Percentiles rank a stretch among this genome's conserved stretches.
phyloP scores from a whole-genome alignment of 2,113 vertebrate species.

The Mesembrinibis cayennensis region DNA sequence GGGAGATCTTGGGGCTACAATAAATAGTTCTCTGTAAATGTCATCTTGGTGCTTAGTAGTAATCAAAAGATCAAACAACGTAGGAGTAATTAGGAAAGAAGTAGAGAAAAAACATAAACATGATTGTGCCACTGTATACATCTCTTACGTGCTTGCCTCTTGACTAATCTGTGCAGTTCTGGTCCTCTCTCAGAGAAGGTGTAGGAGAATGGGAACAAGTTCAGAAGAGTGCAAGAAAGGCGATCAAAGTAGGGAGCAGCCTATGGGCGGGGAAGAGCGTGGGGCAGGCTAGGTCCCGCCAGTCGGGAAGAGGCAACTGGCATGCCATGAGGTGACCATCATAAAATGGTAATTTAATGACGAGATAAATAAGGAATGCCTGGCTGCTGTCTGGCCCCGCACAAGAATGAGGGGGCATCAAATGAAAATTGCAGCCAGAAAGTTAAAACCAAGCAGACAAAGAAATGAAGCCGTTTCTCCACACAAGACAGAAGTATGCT shows the following conservation, averaged over 20 bases:
- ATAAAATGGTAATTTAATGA: neutral
- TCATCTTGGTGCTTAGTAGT: neutral
- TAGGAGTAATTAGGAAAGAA: neutral
- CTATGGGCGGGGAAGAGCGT: neutral
- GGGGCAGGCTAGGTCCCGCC: neutral
- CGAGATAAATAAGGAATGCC: too few relatives aligned
- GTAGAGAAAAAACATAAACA: neutral
- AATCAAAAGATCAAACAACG: neutral
- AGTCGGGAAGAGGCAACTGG: neutral
- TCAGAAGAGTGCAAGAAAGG: neutral
- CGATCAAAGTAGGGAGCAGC: neutral
- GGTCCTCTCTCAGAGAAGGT: neutral
- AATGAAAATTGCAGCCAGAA: neutral
- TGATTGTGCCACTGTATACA: neutral
- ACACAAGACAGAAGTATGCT: neutral
- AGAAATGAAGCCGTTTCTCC: neutral
- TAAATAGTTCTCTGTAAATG: neutral
- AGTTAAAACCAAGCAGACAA: neutral
- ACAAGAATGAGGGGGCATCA: neutral
- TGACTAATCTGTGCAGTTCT: neutral
- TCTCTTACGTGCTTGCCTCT: neutral
- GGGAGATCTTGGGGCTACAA: neutral
- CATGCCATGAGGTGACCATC: rapidly evolving
- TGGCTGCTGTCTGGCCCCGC: rapidly evolving
- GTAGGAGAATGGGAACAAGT: neutral